Conservation (phyloP, 2,888 invertebrate genomes). For the Harpagoxenus sublaevis region DNA sequence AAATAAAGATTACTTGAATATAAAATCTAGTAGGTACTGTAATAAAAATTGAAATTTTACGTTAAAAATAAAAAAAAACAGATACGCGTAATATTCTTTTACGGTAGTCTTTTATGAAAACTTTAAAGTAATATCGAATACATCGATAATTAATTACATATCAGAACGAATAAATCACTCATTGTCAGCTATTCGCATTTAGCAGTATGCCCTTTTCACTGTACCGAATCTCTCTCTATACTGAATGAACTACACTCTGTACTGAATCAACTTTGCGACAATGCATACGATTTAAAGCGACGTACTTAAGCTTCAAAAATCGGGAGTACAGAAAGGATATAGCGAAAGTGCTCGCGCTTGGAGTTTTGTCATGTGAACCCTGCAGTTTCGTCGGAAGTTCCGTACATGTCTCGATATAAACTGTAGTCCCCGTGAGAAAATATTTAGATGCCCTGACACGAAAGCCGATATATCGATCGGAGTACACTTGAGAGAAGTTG, state of each 20-base stretch:
- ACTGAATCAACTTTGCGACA: not conserved
- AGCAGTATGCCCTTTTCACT: not conserved
- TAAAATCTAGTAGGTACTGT: not conserved
- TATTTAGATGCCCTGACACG: constrained; percentile 59
- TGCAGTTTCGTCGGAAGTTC: constrained; percentile 57
- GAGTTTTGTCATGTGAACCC: constrained; percentile 50
- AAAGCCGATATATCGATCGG: constrained; percentile 53
- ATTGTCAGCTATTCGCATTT: not conserved
- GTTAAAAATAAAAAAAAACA: not conserved
- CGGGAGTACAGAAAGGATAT: constrained; percentile 31
- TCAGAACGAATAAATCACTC: not conserved
- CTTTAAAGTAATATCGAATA: not conserved
- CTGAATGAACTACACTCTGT: not conserved
- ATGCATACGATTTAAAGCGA: not conserved
- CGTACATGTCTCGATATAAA: constrained; percentile 59
- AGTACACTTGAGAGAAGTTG: constrained; percentile 6
- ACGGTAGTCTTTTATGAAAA: not conserved
- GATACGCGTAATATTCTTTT: not conserved
- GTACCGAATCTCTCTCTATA: not conserved
- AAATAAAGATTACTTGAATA: constrained; percentile 4
- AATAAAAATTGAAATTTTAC: not conserved
- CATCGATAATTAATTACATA: not conserved
- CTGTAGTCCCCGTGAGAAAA: constrained; percentile 58
- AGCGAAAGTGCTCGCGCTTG: constrained; percentile 50
- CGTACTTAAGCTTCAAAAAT: not conserved